Evolutionary conservation across 2,797 vertebrate genomes (phyloP), one percentile per base, ranked within the genome.

Genomic region (Manis javanica): DNA sequence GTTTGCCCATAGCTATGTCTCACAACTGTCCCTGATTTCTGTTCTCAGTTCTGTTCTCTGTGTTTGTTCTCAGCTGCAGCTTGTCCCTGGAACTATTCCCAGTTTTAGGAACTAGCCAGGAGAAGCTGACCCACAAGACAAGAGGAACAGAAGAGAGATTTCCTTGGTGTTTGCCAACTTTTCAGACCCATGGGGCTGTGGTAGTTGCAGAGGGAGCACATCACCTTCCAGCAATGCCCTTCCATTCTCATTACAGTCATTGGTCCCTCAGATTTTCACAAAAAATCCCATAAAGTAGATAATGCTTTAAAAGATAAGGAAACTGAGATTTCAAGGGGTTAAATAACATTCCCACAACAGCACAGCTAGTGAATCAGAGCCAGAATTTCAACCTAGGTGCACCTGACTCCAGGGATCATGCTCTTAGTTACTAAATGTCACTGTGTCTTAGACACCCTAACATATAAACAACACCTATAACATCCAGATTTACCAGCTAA

Each of bases 61-160:
- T 95, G 96, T 97, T 96, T 95, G 96, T 97, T 96, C 97, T 97
- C 94, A 86, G 96, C 91, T 90, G 96, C 96, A 96, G 84, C 79
- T 91, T 97, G 96, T 97, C 89, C 96, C 88, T 97, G 97, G 97
- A 97, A 84, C 79, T 51, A 57, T 57, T 90, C 97, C 96, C 96
- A 82, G 95, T 61, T 95, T 95, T 90, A 83, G 75, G 87, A 96
- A 84, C 71, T 88, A 86, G 94, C 89, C 89, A 95, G 94, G 53
- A 95, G 87, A 92, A 74, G 74, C 64, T 89, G 91, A 97, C 84
- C 89, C 75, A 59, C 81, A 71, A 91, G 93, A 69, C 13, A 29
- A 37, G 77, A 90, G 75, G n/a, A 91, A 57, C 5, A 57, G 34
- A 68, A 87, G 37, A 81, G 91, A 82, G 61, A 63, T 78, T 95